Evolutionary conservation across 1,140 invertebrate genomes (phyloP), one percentile per base, ranked within the genome.

Genomic region (Drosophila orosa): DNA sequence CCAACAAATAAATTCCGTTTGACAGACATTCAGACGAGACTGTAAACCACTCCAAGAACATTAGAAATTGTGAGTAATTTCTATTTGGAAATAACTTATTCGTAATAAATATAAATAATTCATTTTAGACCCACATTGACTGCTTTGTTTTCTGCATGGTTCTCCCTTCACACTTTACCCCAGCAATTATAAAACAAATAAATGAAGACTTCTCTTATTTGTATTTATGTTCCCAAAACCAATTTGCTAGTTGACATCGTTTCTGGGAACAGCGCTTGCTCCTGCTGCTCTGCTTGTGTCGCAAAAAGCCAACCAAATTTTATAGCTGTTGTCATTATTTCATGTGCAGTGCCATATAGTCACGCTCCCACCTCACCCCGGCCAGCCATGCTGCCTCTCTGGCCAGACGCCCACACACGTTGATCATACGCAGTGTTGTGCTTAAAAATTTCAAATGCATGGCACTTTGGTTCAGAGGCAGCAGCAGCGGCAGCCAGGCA

Each of bases 311-410:
- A 78, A 78, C 74, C 69, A 78, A 78, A 78, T 78, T 78, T 78
- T 78, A 78, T 78, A 78, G 74, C 75, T 69, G 63, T 78, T 78
- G 74, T 78, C 75, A 78, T 78, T 78, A 78, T 78, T 71, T 78
- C 65, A 77, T 77, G 74, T 69, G 74, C 74, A 77, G 56, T 56
- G 74, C 48, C 74, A 72, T 55, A 71, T 71, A 72, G 66, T 55
- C 40, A 60, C 55, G 52, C 62, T 65, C 42, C 74, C 54, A 35
- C 7, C 35, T 22, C 37, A 31, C 27, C 48, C 39, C 25, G 15
- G 1, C 48, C 40, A 9, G 35, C 31, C 31, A 29, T 37, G 27
- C 24, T 24, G 29, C 31, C 52, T 27, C 37, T 39, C 31, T 37
- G 50, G 25, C 29, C 61, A 65, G 29, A 27, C 47, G 50, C 33